Conservation (phyloP, 2,888 invertebrate genomes). For the Cheilosia soror region DNA sequence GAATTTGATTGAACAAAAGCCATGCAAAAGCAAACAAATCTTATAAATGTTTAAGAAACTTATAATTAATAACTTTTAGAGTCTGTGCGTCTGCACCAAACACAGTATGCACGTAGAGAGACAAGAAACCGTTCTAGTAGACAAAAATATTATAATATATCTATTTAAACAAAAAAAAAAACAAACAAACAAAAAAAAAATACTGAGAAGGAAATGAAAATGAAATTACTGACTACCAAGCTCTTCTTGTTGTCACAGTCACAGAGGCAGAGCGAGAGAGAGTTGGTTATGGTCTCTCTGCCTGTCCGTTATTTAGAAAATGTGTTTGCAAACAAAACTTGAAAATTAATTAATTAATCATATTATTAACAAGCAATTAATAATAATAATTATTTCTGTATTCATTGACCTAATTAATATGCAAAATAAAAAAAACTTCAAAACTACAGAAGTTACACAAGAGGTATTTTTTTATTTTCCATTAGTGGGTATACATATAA, state of each 20-base stretch:
- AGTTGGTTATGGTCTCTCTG: conserved; percentile 13
- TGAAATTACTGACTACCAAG: conserved; percentile 71
- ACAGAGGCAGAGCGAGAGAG: conserved; percentile 20
- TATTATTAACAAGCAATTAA: conserved; percentile 60
- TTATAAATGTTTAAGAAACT: conserved; percentile 48
- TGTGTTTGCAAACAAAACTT: conserved; percentile 48
- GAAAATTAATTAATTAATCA: conserved; percentile 38
- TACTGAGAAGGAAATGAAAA: conserved; percentile 73
- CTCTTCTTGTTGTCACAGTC: conserved; percentile 63
- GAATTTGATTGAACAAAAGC: conserved; percentile 24
- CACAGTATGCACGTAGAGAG: conserved; percentile 33
- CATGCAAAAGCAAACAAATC: conserved; percentile 34
- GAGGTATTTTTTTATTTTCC: conserved; percentile 31
- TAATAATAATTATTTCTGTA: conserved; percentile 66
- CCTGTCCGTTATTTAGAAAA: conserved; percentile 44
- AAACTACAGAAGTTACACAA: conserved; percentile 57
- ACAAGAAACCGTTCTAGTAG: conserved; percentile 75
- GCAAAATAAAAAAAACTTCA: conserved; percentile 63
- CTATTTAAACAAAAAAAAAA: conserved; percentile 23
- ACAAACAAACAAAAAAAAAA: background rate
- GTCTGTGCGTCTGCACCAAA: conserved; percentile 33
- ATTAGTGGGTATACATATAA: background rate
- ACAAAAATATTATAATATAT: conserved; percentile 36
- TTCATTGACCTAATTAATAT: conserved; percentile 68
- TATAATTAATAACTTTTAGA: conserved; percentile 44